Conservation (phyloP, 2,888 invertebrate genomes). For the Rhyacophila evoluta region DNA sequence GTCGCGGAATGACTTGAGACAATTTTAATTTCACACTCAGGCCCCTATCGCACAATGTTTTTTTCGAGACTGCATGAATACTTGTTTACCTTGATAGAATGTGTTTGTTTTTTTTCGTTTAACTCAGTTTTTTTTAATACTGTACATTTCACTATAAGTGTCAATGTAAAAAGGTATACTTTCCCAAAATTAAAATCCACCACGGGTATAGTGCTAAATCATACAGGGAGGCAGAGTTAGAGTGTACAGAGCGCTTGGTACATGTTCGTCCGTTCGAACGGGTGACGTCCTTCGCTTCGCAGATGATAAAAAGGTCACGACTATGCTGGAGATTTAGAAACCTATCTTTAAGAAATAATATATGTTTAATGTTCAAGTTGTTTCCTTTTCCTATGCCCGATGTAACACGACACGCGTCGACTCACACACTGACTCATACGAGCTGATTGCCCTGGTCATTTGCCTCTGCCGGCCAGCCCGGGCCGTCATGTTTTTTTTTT, state of each 20-base stretch:
- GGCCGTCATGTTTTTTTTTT: slow-evolving; percentile 32
- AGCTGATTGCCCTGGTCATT: slow-evolving; percentile 54
- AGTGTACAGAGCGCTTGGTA: slow-evolving; percentile 34
- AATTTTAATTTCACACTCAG: slow-evolving; percentile 49
- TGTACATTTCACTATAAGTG: slow-evolving; percentile 46
- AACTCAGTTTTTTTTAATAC: slow-evolving; percentile 44
- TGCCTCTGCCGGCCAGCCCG: slow-evolving; percentile 36
- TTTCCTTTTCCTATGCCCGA: slow-evolving; percentile 41
- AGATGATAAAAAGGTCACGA: slow-evolving; percentile 6
- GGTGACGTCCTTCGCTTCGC: neutral
- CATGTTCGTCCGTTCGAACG: too few species aligned
- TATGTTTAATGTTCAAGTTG: slow-evolving; percentile 40
- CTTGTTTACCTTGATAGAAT: slow-evolving; percentile 54
- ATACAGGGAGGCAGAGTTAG: slow-evolving; percentile 48
- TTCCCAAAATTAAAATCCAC: slow-evolving; percentile 44
- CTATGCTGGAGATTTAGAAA: neutral
- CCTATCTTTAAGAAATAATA: slow-evolving; percentile 21
- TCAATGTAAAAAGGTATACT: slow-evolving; percentile 40
- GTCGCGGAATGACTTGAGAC: slow-evolving; percentile 53
- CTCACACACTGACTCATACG: slow-evolving; percentile 30
- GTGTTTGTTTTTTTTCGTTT: slow-evolving; percentile 52
- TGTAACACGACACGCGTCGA: slow-evolving; percentile 5
- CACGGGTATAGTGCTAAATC: slow-evolving; percentile 33
- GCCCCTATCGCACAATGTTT: slow-evolving; percentile 53
- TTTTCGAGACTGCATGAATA: slow-evolving; percentile 54